Evolutionary conservation across 1,140 invertebrate genomes (phyloP).

Genomic region (Chrysomallon squamiferum): DNA sequence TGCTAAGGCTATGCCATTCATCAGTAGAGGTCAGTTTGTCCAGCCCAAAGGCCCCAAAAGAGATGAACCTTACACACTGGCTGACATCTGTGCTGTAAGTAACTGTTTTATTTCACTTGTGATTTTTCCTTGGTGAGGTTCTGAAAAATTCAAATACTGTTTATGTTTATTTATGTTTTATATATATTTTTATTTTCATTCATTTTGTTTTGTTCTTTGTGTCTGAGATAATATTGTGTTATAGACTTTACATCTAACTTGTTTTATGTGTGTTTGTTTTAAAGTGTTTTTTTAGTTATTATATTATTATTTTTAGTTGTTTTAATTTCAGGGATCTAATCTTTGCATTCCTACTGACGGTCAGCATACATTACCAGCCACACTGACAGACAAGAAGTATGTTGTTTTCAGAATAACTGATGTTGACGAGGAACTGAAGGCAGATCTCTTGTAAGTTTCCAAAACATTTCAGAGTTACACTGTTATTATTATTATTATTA

Average conservation of each 20-base stretch:
- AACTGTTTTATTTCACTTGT: background rate
- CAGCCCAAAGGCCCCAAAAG: conserved; percentile 41
- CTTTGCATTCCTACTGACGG: conserved; percentile 42
- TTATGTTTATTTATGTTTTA: background rate
- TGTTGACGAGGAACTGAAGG: conserved; percentile 55
- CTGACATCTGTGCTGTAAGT: conserved; percentile 55
- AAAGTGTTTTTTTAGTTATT: too few relatives aligned
- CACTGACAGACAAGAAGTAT: conserved; percentile 29
- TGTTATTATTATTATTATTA: too few relatives aligned
- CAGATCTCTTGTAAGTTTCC: conserved; percentile 47
- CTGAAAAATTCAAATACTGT: background rate
- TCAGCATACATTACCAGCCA: conserved; percentile 52
- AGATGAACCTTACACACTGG: conserved; percentile 46
- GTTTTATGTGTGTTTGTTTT: too few relatives aligned
- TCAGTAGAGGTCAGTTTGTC: conserved; percentile 46
- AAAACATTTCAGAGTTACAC: too few relatives aligned
- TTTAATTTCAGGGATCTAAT: conserved; percentile 43
- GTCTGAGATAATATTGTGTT: background rate
- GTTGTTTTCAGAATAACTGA: conserved; percentile 52
- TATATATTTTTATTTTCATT: too few relatives aligned
- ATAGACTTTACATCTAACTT: too few relatives aligned
- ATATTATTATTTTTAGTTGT: too few relatives aligned
- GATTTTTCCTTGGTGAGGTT: too few relatives aligned
- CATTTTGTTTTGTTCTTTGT: too few relatives aligned
- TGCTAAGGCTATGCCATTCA: conserved; percentile 61